These are phyloP conservation scores for Samia ricini DNA, from an alignment of 1,140 invertebrate genomes.

Conservation along the genomic window DNA sequence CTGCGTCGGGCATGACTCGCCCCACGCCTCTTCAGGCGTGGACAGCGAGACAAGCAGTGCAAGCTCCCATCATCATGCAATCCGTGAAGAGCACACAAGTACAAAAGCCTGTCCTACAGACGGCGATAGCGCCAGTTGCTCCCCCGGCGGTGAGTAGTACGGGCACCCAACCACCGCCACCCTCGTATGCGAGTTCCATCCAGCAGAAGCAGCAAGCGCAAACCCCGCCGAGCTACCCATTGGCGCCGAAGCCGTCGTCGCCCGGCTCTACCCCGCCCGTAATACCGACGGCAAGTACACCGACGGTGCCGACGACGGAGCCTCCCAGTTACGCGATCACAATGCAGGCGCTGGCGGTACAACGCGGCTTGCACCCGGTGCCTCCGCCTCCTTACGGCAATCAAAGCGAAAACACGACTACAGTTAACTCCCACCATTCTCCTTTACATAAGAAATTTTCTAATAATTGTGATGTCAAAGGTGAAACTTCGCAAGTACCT, in stretches of 20 bases:
- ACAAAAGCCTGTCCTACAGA: conserved; percentile 95
- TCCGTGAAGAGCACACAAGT: conserved; percentile 96
- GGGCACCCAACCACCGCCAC: conserved; percentile 82
- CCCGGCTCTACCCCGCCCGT: conserved; percentile 74
- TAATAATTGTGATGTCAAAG: conserved; percentile 78
- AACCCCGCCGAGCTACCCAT: conserved; percentile 73
- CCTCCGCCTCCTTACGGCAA: conserved; percentile 84
- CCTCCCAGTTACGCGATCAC: conserved; percentile 94
- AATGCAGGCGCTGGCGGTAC: conserved; percentile 91
- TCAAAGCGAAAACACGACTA: conserved; percentile 71
- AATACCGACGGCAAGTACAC: conserved; percentile 71
- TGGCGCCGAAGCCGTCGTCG: conserved; percentile 79
- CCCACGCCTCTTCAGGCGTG: conserved; percentile 87
- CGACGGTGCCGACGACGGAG: conserved; percentile 89
- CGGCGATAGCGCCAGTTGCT: conserved; percentile 92
- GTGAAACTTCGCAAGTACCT: conserved; percentile 79
- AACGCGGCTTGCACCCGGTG: conserved; percentile 80
- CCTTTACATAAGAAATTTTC: conserved; percentile 71
- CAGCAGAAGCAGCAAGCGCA: conserved; percentile 84
- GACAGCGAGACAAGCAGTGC: conserved; percentile 89
- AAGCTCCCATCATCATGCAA: conserved; percentile 97
- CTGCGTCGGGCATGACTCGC: conserved; percentile 81
- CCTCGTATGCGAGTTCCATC: conserved; percentile 88
- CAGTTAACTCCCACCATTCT: conserved; percentile 75
- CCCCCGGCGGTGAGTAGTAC: conserved; percentile 79